Evolutionary conservation across 2,113 vertebrate species (phyloP).

Genomic region (Carlito syrichta): DNA sequence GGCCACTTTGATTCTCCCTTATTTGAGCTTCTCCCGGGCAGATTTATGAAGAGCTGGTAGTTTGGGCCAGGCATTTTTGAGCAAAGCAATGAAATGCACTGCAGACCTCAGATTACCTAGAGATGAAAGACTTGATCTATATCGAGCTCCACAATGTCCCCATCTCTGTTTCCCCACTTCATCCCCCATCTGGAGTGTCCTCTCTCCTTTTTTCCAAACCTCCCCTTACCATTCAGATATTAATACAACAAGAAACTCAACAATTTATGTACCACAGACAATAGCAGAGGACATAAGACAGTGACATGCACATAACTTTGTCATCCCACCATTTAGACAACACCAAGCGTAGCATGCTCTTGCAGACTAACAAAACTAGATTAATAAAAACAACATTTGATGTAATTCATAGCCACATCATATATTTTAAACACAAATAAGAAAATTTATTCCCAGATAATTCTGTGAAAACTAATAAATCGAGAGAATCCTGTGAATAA

Average conservation of each 20-base stretch:
- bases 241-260: background rate
- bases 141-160: background rate
- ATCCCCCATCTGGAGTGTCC: background rate
- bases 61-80: background rate
- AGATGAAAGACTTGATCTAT: background rate
- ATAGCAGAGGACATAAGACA: background rate
- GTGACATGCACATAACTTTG: background rate
- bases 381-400: background rate
- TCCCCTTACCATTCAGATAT: background rate
- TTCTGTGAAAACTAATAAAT: background rate
- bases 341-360: background rate
- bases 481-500: background rate
- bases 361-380: background rate
- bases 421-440: slow-evolving; percentile 16
- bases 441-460: background rate
- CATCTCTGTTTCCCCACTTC: background rate
- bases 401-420: background rate
- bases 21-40: background rate
- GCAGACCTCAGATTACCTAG: background rate
- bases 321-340: background rate
- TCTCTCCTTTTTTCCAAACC: background rate
- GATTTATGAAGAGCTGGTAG: background rate
- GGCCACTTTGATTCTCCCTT: background rate
- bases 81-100: background rate
- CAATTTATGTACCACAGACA: background rate